Evolutionary conservation across 30 jellyfish, hydroid and myxozoan species (phyloP), one percentile per base, ranked within the genome.

Genomic region (Calvadosia cruxmelitensis): DNA sequence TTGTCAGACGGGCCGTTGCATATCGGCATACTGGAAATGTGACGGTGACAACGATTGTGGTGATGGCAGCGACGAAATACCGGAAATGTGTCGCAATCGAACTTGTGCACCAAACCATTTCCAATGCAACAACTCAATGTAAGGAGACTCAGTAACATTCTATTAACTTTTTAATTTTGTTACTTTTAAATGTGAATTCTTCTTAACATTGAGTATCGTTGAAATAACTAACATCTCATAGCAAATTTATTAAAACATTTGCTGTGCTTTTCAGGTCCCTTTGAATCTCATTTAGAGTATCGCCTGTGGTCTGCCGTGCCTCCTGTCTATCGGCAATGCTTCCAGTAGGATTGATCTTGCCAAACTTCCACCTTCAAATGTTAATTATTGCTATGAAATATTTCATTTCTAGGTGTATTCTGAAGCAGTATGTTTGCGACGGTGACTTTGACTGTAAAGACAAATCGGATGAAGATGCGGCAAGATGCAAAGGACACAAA

Each of bases 361-460:
- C n/a, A n/a, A n/a, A n/a, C n/a, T n/a, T n/a, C n/a, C n/a, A n/a
- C n/a, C n/a, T n/a, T n/a, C n/a, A n/a, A n/a, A n/a, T n/a, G n/a
- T n/a, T n/a, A n/a, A n/a, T n/a, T n/a, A n/a, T n/a, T n/a, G n/a
- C n/a, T n/a, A n/a, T n/a, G n/a, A n/a, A n/a, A n/a, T n/a, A n/a
- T n/a, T n/a, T n/a, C n/a, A n/a, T n/a, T n/a, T n/a, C n/a, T 20
- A 91, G 99, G 53, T 91, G 99, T 67, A 91, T 91, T 25, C 33
- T 68, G 88, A 78, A 78, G 7, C 68, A 82, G 3, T 91, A 78
- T 67, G 61, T 52, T 0, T 91, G 99, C 52, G 99, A 91, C 53
- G 95, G 94, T 15, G 99, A 91, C 51, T 72, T 82, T 52, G 99
- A 91, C 67, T 91, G 99, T 53, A 81, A 70, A 35, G 99, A 91